These are phyloP conservation scores for Orientallactaga sibirica DNA, from an alignment of 2,797 vertebrate genomes.

Conservation along the genomic window DNA sequence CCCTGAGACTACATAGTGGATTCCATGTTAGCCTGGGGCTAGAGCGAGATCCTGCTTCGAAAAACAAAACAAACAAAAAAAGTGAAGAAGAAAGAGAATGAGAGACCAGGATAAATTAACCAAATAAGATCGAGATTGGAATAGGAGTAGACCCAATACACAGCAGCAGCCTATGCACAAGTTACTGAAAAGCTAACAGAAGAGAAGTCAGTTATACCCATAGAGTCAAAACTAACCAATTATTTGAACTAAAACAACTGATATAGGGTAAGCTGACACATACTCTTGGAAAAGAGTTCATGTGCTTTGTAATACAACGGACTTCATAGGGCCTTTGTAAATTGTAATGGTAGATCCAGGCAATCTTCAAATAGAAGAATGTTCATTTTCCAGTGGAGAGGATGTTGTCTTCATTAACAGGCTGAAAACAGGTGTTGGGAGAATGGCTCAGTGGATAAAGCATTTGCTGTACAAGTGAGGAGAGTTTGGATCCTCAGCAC, in stretches of 20 bases:
- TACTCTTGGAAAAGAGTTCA: conserved; percentile 1
- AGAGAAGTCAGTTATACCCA: not conserved
- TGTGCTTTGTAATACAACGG: not conserved
- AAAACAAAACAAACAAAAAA: too few species aligned
- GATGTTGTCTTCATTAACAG: not conserved
- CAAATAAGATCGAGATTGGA: not conserved
- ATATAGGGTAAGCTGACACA: not conserved
- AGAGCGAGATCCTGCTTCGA: too few species aligned
- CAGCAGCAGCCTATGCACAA: not conserved
- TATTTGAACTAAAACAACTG: not conserved
- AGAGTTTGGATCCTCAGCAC: too few species aligned
- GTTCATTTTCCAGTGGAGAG: not conserved
- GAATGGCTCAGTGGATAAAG: too few species aligned
- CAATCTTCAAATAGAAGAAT: conserved; percentile 28
- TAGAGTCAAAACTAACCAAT: not conserved
- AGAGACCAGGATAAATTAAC: not conserved
- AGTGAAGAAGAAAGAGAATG: not conserved
- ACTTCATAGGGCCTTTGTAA: conserved; percentile 14
- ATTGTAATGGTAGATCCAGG: not conserved
- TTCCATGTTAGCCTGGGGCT: too few species aligned
- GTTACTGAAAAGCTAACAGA: not conserved
- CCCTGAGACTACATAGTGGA: too few species aligned
- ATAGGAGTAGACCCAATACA: not conserved
- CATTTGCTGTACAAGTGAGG: too few species aligned
- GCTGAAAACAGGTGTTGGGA: not conserved